Evolutionary conservation across 1,140 invertebrate species (phyloP).

Genomic region (Meloidogyne exigua): DNA sequence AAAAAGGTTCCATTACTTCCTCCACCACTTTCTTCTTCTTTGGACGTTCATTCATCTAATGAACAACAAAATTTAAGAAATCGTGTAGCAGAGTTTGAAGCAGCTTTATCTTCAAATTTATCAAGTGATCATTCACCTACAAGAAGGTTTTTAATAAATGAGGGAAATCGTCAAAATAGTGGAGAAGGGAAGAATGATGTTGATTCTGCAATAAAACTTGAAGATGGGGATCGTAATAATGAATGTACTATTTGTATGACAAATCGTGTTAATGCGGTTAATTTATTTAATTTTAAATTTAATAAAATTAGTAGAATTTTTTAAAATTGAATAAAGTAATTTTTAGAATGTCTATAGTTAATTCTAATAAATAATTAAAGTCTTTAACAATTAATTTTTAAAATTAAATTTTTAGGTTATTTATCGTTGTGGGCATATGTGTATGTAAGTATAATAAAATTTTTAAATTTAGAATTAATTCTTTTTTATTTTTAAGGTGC

Average conservation of each 20-base stretch:
- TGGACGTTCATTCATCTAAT: constrained; percentile 14
- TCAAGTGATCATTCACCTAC: constrained; percentile 19
- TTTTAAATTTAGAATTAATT: not conserved
- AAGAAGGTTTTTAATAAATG: not conserved
- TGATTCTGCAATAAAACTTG: constrained; percentile 5
- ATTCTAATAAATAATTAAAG: no score
- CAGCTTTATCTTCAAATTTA: constrained; percentile 3
- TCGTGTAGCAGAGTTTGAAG: not conserved
- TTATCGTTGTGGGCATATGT: constrained; percentile 39
- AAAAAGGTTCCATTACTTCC: constrained; percentile 29
- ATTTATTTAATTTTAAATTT: constrained; percentile 5
- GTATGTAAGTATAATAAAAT: constrained; percentile 20
- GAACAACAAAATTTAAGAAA: constrained; percentile 1
- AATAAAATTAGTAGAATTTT: no score
- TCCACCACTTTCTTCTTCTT: constrained; percentile 24
- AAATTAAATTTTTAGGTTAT: constrained; percentile 7
- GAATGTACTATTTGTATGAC: constrained; percentile 45
- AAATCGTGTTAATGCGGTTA: constrained; percentile 32
- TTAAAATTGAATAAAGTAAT: no score
- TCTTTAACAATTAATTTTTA: no score
- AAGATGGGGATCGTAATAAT: constrained; percentile 15
- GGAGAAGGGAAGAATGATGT: not conserved
- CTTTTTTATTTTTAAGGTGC: constrained; percentile 20
- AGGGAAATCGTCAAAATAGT: not conserved
- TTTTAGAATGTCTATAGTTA: no score